Base-by-base conservation (phyloP, 2,888 invertebrate species). In the Anagyrus pseudococci region DNA sequence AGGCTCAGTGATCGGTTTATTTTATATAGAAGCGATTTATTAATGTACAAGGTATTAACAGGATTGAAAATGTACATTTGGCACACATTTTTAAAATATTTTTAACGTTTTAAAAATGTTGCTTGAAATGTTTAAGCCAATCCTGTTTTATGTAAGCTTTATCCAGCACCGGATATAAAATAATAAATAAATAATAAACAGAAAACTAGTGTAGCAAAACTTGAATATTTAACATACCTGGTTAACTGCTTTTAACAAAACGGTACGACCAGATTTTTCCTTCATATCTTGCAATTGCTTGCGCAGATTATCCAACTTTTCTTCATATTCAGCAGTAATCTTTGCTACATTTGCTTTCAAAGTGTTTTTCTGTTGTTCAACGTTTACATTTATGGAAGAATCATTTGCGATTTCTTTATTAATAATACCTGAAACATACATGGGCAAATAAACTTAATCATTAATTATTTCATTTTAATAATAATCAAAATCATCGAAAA, bases 191-290 rank as follows among this genome's bases (percentile, higher is more conserved):
- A 50, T 29, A 46, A 33, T 8, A 6, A 46, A 55, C 48, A 44
- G 8, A 29, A 48, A 26, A 29, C 23, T 41, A 56, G 15, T 13
- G 17, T 1, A 17, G n/a, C 20, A 48, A 46, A 20, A 19, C 7
- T 22, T 17, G 37, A 15, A 37, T 33, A 29, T 33, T 10, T n/a
- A 47, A 1, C 2, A n/a, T 64, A 78, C 77, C 77, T 76, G 74
- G 66, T 77, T 68, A 3, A 72, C 69, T 44, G 68, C 54, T 17
- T 67, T 63, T 15, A 68, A 55, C n/a, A 67, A 41, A 10, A 54
- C 54, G 1, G 61, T 67, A 2, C 60, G 48, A 8, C 56, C 66
- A 26, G 67, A 49, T 22, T 68, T 68, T n/a, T 62, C 65, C 19
- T 69, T 71, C 2, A 64, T 44, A 17, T 71, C 67, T 7, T 68